These are phyloP conservation scores for Drosophila merina DNA, from an alignment of 2,888 invertebrate species.

Conservation along the genomic window DNA sequence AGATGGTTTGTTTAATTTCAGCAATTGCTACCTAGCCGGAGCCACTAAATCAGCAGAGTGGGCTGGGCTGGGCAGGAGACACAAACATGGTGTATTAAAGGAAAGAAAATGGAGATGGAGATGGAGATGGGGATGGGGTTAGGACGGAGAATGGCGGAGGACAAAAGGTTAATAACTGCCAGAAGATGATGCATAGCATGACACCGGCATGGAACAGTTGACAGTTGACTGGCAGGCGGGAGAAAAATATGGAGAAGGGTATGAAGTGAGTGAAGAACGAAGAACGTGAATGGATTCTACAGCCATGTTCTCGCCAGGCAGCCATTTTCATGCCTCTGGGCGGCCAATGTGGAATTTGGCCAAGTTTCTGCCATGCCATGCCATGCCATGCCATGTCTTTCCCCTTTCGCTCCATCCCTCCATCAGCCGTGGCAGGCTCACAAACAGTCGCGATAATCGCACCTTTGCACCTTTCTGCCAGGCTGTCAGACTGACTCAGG, in stretches of 20 bases:
- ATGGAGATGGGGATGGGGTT: no score
- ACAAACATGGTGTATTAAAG: not conserved
- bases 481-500: constrained; percentile 63
- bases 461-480: constrained; percentile 73
- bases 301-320: constrained; percentile 67
- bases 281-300: constrained; percentile 10
- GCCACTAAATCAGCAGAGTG: constrained; percentile 62
- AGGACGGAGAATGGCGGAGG: constrained; percentile 9
- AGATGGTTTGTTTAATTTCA: constrained; percentile 62
- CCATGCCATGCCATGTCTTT: not conserved
- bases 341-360: constrained; percentile 66
- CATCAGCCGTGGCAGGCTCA: not conserved
- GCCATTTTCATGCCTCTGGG: constrained; percentile 75
- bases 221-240: constrained; percentile 74
- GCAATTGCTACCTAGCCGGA: constrained; percentile 50
- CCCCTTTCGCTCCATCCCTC: constrained; percentile 8
- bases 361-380: constrained; percentile 54
- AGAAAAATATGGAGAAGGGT: not conserved
- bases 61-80: constrained; percentile 16
- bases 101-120: not conserved
- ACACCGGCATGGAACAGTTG: constrained; percentile 67
- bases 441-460: constrained; percentile 70
- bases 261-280: constrained; percentile 19
- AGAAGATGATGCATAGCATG: constrained; percentile 79
- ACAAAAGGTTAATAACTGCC: constrained; percentile 77